phyloP scores from a whole-genome alignment of 1,140 invertebrate species.

The Diabrotica undecimpunctata region DNA sequence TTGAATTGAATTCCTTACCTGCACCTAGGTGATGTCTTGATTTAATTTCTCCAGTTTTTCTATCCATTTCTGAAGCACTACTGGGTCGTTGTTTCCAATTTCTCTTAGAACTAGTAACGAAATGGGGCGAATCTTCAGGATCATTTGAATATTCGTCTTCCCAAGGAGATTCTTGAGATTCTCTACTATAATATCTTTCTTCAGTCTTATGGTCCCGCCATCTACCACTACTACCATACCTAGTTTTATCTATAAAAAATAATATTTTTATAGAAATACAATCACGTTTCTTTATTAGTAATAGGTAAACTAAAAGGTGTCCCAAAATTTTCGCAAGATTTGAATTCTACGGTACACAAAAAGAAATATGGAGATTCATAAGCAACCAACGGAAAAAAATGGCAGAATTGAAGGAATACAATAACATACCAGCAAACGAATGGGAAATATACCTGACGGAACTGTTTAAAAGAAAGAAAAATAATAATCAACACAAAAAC shows the following conservation, averaged over 20 bases:
- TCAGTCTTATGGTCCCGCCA: constrained; percentile 44
- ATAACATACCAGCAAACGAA: no score
- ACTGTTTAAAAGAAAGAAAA: no score
- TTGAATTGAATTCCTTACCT: constrained; percentile 23
- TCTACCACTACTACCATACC: constrained; percentile 33
- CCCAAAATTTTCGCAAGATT: no score
- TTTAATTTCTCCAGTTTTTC: constrained; percentile 51
- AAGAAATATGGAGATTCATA: no score
- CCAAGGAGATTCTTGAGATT: constrained; percentile 53
- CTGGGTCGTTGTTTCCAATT: constrained; percentile 62
- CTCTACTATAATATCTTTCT: constrained; percentile 46
- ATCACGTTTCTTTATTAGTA: no score
- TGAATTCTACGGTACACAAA: no score
- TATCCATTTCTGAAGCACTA: constrained; percentile 56
- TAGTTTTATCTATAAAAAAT: constrained; percentile 34
- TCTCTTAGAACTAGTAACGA: constrained; percentile 50
- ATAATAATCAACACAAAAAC: no score
- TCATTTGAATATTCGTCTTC: constrained; percentile 52
- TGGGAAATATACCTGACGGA: no score
- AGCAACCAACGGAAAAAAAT: no score
- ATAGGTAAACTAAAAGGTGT: no score
- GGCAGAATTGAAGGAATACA: no score
- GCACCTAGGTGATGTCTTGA: constrained; percentile 45
- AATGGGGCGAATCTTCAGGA: constrained; percentile 46
- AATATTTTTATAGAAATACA: not conserved